Conservation (phyloP, 2,797 vertebrate species). For the Pipistrellus pipistrellus region DNA sequence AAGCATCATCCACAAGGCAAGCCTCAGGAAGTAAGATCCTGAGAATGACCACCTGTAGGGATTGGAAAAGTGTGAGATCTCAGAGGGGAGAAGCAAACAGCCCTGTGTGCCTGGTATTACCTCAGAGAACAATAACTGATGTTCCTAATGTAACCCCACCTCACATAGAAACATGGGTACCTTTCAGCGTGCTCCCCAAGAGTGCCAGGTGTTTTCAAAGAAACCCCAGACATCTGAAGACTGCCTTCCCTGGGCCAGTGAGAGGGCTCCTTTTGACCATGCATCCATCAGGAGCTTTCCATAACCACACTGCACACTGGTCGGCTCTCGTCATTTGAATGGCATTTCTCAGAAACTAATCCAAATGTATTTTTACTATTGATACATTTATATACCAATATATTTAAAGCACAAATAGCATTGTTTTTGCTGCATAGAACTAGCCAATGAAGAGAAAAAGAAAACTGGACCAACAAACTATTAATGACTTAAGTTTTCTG, state of each 20-base stretch:
- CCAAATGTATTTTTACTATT: background rate
- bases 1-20: background rate
- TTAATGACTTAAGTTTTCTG: background rate
- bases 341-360: conserved; percentile 1
- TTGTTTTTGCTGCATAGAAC: conserved; percentile 11
- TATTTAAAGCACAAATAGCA: background rate
- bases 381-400: background rate
- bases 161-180: background rate
- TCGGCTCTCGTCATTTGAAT: background rate
- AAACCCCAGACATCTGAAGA: background rate
- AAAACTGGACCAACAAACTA: background rate
- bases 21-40: background rate
- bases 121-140: background rate
- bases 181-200: background rate
- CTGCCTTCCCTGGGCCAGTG: background rate
- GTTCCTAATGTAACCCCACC: background rate
- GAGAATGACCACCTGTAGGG: background rate
- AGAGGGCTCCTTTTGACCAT: background rate
- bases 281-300: background rate
- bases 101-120: background rate
- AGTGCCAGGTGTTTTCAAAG: background rate
- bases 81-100: background rate
- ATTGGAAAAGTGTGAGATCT: background rate
- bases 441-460: conserved; percentile 11
- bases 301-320: background rate